Base-by-base conservation (phyloP, 2,113 vertebrate genomes). In the Microtus richardsoni region DNA sequence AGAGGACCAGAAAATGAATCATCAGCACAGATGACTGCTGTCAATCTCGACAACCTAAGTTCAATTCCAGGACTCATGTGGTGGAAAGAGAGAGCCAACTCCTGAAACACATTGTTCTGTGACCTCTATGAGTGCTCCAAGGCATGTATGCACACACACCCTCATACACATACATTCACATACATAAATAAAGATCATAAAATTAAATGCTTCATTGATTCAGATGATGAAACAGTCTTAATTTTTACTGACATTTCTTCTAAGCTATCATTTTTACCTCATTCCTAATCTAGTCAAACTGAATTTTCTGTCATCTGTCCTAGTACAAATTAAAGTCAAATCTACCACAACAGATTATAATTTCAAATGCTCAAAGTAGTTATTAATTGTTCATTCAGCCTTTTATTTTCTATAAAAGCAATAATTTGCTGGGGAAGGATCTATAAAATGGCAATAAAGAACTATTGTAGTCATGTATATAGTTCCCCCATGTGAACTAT, bases 401-500 rank as follows among this genome's bases (percentile, higher is more conserved):
- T 75, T 91, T 96, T 88, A 62, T 89, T 94, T 90, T 66, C 49
- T 96, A 30, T 91, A 80, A 70, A 52, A 80, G 60, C 26, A 79
- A 49, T 62, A 70, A 91, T 71, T 97, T 60, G 80, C 75, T 62
- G 68, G 17, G 84, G 36, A 95, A 62, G 39, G 36, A 92, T 24
- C 12, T 68, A 62, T 41, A 39, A 77, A 41, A 5, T 82, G 6
- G 14, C 16, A 8, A 70, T 82, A 44, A 88, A n/a, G 33, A 75
- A 92, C 30, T 77, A n/a, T 41, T 91, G 28, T 36, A 4, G 0
- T 70, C 83, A 36, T 17, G 47, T 9, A 47, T 74, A 39, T 9
- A 39, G 44, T 86, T 78, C 9, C 21, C 22, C 49, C 70, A 39
- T 11, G 13, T 73, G 14, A 47, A 62, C 60, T 66, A 22, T 66